Percentiles rank a stretch among this genome's conserved stretches.
These are phyloP conservation scores for Hybognathus amarus DNA, from an alignment of 2,797 vertebrate species.

Conservation along the genomic window DNA sequence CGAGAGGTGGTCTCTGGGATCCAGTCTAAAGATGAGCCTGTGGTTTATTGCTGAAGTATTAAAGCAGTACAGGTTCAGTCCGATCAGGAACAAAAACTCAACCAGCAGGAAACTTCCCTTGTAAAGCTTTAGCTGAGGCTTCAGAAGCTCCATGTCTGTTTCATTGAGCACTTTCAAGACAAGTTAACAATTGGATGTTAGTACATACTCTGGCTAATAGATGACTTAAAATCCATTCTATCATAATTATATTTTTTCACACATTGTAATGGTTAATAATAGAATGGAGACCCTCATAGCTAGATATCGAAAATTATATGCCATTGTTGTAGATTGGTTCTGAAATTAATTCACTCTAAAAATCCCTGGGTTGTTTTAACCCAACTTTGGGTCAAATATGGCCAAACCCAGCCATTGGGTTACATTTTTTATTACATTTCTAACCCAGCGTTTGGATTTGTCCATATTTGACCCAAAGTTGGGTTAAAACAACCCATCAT, in stretches of 20 bases:
- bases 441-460: too few relatives aligned
- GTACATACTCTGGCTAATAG: not conserved
- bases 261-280: not conserved
- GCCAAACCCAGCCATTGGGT: too few relatives aligned
- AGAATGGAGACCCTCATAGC: not conserved
- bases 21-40: slow-evolving; percentile 87
- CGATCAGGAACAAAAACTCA: slow-evolving; percentile 87
- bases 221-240: not conserved
- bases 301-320: not conserved
- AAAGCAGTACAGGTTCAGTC: slow-evolving; percentile 86
- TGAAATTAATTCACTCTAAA: too few relatives aligned
- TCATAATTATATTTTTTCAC: not conserved
- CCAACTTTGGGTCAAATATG: too few relatives aligned
- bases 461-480: too few relatives aligned
- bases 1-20: slow-evolving; percentile 85
- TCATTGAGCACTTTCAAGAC: slow-evolving; percentile 66
- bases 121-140: slow-evolving; percentile 86
- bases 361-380: too few relatives aligned
- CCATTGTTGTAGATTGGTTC: not conserved
- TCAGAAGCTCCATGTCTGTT: slow-evolving; percentile 74
- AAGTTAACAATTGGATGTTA: not conserved
- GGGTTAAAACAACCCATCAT: too few relatives aligned
- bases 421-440: too few relatives aligned
- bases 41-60: slow-evolving; percentile 86
- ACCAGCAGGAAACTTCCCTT: slow-evolving; percentile 88